A percentile compares a stretch with the other conserved stretches of the same genome.
These are phyloP conservation scores for Sinodicranocentrus sp. DNA, from an alignment of 2,888 invertebrate species.

Conservation along the genomic window DNA sequence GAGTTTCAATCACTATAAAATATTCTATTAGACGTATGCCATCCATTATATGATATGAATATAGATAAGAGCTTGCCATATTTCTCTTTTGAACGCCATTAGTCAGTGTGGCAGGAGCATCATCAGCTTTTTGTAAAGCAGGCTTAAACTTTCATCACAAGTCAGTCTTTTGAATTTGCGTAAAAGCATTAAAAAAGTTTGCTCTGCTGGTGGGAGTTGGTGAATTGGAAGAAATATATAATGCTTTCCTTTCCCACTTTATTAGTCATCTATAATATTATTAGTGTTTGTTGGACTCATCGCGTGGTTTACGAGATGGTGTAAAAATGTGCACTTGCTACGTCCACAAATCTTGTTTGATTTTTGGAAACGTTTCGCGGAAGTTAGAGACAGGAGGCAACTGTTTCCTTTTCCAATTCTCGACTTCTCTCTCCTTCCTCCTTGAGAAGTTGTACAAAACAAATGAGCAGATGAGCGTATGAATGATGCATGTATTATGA, in stretches of 20 bases:
- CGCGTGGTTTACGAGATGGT: neutral
- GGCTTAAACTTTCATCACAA: slow-evolving; percentile 6
- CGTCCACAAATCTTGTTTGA: slow-evolving; percentile 65
- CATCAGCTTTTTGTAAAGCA: neutral
- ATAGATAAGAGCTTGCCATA: no score
- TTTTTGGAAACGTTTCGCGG: slow-evolving; percentile 68
- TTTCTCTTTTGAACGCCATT: no score
- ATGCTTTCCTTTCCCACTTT: neutral
- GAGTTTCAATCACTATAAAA: slow-evolving; percentile 25
- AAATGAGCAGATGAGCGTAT: no score
- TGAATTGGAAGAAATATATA: neutral
- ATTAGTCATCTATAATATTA: slow-evolving; percentile 26
- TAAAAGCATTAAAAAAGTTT: slow-evolving; percentile 16
- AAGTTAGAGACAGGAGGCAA: slow-evolving; percentile 67
- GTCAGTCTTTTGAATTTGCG: neutral
- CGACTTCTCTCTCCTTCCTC: slow-evolving; percentile 42
- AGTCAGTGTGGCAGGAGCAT: neutral
- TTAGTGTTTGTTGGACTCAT: neutral
- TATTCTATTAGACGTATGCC: slow-evolving; percentile 22
- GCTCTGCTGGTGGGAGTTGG: neutral
- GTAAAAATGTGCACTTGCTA: slow-evolving; percentile 53
- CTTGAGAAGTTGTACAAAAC: slow-evolving; percentile 36
- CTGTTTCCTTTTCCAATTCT: slow-evolving; percentile 56
- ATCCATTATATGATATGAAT: no score
- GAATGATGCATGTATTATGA: slow-evolving; percentile 55